phyloP scores from a whole-genome alignment of 2,888 invertebrate genomes.

The Sesamia inferens region DNA sequence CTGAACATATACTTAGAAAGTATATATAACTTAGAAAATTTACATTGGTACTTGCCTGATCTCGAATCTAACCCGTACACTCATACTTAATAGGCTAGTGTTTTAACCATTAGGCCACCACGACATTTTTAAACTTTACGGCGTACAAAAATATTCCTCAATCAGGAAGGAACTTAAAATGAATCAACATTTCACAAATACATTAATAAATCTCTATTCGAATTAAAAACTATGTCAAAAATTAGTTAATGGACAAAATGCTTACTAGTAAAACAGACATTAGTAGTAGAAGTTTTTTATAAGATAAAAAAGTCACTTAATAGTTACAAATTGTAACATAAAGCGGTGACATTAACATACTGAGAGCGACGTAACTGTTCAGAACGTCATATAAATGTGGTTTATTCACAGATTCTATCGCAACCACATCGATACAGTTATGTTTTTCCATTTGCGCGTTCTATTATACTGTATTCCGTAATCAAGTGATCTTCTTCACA shows the following conservation, averaged over 20 bases:
- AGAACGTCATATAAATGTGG: slow-evolving; percentile 73
- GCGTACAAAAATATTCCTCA: background rate
- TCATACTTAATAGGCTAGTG: no score
- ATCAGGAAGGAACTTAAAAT: background rate
- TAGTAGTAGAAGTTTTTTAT: background rate
- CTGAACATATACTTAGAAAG: no score
- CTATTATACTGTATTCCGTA: slow-evolving; percentile 39
- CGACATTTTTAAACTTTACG: no score
- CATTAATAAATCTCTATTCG: background rate
- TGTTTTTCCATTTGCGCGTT: slow-evolving; percentile 55
- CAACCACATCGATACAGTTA: slow-evolving; percentile 70
- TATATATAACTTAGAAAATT: no score
- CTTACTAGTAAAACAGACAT: background rate
- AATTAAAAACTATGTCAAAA: slow-evolving; percentile 3
- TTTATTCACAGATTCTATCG: slow-evolving; percentile 73
- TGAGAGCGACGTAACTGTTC: slow-evolving; percentile 72
- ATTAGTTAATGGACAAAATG: slow-evolving; percentile 17
- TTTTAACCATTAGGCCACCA: no score
- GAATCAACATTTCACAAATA: background rate
- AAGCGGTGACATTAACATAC: slow-evolving; percentile 69
- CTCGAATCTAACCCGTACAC: no score
- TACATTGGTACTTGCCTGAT: no score
- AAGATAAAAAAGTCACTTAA: slow-evolving; percentile 47
- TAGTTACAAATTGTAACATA: slow-evolving; percentile 40
- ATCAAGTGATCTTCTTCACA: slow-evolving; percentile 51